Conservation (phyloP, 2,113 vertebrate genomes). For the Ictalurus punctatus region DNA sequence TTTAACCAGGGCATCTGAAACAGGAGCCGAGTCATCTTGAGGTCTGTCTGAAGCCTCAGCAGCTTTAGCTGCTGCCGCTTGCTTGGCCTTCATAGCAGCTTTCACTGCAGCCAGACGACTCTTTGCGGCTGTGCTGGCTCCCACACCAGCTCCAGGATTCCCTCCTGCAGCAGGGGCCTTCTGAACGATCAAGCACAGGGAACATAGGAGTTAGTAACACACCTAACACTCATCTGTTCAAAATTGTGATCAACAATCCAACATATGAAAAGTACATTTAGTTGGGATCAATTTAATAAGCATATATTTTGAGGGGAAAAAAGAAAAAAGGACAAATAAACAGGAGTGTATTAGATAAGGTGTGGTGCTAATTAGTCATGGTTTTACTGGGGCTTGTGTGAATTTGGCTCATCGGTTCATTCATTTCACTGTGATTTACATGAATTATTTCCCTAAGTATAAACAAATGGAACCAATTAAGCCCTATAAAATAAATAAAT, state of each 20-base stretch:
- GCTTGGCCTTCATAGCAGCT: slow-evolving; percentile 81
- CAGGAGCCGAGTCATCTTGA: slow-evolving; percentile 13
- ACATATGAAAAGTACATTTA: not conserved
- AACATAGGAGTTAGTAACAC: not conserved
- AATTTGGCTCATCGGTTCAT: not conserved
- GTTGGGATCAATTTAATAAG: not conserved
- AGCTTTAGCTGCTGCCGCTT: slow-evolving; percentile 60
- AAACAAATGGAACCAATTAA: not conserved
- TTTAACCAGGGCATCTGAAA: not conserved
- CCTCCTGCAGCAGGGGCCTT: slow-evolving; percentile 67
- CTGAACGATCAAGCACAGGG: slow-evolving; percentile 62
- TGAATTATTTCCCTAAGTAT: not conserved
- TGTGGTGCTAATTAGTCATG: not conserved
- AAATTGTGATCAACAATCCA: not conserved
- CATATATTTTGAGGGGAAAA: no score
- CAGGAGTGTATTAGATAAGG: not conserved
- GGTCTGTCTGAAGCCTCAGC: not conserved
- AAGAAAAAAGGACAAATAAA: no score
- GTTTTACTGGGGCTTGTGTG: not conserved
- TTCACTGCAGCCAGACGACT: slow-evolving; percentile 84
- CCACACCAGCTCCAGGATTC: slow-evolving; percentile 65
- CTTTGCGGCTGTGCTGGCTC: slow-evolving; percentile 73
- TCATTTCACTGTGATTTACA: not conserved
- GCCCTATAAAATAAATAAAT: not conserved
- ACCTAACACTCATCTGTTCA: not conserved